Percentiles rank a stretch among this genome's conserved stretches.
phyloP scores from a whole-genome alignment of 2,888 invertebrate genomes.

The Drosophila flavopinicola region DNA sequence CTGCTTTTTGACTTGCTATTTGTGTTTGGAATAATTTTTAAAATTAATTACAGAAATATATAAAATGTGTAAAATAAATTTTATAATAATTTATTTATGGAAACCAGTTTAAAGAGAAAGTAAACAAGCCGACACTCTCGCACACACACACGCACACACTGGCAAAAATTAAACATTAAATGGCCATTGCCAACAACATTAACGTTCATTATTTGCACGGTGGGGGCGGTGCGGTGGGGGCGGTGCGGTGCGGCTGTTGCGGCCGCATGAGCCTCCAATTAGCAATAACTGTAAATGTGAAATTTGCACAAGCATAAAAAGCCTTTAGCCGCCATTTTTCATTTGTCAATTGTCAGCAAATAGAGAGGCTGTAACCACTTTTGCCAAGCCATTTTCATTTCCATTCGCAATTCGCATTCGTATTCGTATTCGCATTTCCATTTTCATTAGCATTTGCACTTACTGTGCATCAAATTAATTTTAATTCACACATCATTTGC shows the following conservation, averaged over 20 bases:
- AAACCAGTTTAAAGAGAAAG: conserved; percentile 71
- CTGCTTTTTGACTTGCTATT: conserved; percentile 55
- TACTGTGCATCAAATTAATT: conserved; percentile 17
- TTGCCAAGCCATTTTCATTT: conserved; percentile 26
- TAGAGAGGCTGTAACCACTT: conserved; percentile 41
- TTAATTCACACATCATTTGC: conserved; percentile 31
- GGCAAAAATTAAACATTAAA: conserved; percentile 74
- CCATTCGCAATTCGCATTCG: conserved; percentile 10
- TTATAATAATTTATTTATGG: conserved; percentile 83
- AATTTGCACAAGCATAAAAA: conserved; percentile 74
- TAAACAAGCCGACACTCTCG: conserved; percentile 23
- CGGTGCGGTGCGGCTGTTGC: conserved; percentile 37
- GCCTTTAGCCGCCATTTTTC: conserved; percentile 75
- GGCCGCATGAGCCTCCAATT: conserved; percentile 76
- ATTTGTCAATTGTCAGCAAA: conserved; percentile 72
- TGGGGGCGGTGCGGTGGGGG: neutral
- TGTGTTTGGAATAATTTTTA: conserved; percentile 82
- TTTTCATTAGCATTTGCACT: conserved; percentile 9
- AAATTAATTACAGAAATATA: conserved; percentile 83
- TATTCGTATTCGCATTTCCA: conserved; percentile 4
- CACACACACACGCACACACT: conserved; percentile 19
- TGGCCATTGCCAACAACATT: conserved; percentile 75
- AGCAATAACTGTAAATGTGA: conserved; percentile 79
- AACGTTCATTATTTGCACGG: conserved; percentile 69
- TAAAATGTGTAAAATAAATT: conserved; percentile 82